phyloP scores from a whole-genome alignment of 2,113 vertebrate species.

The Nasalis larvatus region DNA sequence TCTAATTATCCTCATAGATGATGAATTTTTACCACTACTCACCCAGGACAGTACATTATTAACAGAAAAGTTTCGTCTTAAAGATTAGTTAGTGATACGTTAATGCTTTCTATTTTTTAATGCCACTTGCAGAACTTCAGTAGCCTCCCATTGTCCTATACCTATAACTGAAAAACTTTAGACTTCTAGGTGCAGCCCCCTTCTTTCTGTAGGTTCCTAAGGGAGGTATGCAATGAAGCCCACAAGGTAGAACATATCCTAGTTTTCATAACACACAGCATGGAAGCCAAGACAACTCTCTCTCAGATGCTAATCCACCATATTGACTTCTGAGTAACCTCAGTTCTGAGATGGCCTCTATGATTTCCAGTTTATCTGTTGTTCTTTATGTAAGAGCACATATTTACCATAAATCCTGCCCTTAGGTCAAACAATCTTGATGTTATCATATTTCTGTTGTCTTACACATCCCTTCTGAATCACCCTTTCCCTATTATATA shows the following conservation, averaged over 20 bases:
- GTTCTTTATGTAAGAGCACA: background rate
- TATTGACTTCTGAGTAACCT: background rate
- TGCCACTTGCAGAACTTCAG: background rate
- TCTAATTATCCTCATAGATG: background rate
- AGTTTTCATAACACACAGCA: background rate
- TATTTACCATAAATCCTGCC: background rate
- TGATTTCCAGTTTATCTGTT: background rate
- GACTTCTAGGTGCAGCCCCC: fast-evolving
- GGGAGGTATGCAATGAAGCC: background rate
- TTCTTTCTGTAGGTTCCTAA: background rate
- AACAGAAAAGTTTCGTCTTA: background rate
- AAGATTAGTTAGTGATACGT: background rate
- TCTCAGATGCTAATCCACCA: background rate
- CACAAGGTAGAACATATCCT: background rate
- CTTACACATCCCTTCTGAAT: background rate
- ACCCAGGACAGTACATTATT: background rate
- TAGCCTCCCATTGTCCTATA: fast-evolving
- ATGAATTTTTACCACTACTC: background rate
- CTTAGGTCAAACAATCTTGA: background rate
- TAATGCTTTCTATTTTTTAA: background rate
- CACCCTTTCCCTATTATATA: background rate
- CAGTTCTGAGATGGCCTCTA: background rate
- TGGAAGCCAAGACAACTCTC: background rate
- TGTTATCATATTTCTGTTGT: background rate
- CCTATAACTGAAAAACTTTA: background rate